Percentiles rank a stretch among this genome's conserved stretches.
Conservation (phyloP, 1,140 invertebrate species). For the Muscidifurax raptorellus region DNA sequence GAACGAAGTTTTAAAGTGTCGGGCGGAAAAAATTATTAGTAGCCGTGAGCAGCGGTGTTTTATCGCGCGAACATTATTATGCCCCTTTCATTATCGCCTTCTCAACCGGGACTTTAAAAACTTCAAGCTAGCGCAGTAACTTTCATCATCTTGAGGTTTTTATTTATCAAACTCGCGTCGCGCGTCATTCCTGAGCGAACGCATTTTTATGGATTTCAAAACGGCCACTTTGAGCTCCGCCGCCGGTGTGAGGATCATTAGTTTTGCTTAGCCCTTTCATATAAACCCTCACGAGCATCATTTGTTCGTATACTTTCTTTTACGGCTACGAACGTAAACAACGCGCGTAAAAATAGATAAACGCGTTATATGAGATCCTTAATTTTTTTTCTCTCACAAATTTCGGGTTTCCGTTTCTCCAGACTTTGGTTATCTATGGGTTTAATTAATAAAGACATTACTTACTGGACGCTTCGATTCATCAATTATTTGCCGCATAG, state of each 20-base stretch:
- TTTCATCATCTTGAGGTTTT: not conserved
- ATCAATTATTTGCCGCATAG: no score
- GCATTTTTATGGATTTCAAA: slow-evolving; percentile 11
- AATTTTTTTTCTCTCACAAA: no score
- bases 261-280: not conserved
- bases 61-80: not conserved
- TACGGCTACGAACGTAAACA: not conserved
- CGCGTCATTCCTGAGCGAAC: not conserved
- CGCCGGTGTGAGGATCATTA: not conserved
- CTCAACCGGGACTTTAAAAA: not conserved
- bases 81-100: not conserved
- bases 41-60: not conserved
- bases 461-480: no score
- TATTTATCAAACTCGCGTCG: not conserved
- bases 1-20: not conserved
- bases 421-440: no score
- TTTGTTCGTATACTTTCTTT: not conserved
- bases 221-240: not conserved
- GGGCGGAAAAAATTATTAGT: not conserved
- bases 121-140: not conserved
- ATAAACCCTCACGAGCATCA: not conserved
- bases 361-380: no score
- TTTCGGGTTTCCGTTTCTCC: no score
- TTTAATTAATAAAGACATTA: no score
- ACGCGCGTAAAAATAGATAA: not conserved